Evolutionary conservation across 2,888 invertebrate genomes (phyloP), one percentile per base, ranked within the genome.

Genomic region (Limnephilus lunatus): DNA sequence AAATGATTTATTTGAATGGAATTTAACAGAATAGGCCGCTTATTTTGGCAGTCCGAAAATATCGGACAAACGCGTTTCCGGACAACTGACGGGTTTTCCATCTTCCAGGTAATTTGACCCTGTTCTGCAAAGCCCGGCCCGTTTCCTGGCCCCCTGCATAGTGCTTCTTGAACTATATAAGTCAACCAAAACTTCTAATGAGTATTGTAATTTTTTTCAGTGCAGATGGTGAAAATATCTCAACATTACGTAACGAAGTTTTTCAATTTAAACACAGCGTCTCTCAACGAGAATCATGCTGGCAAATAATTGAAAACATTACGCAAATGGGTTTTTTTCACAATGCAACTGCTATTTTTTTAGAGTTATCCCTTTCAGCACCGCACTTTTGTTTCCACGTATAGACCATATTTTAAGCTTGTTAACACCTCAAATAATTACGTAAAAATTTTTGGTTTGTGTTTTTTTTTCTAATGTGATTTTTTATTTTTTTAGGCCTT

Each of bases 41-140:
- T 68, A 68, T 68, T 68, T 68, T n/a, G 25, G 7, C 25, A 68
- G 68, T 19, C 68, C 83, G 11, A 83, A 83, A 35, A 35, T 35
- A 35, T 35, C 35, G 68, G 9, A 83, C 83, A 83, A 83, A 32
- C 83, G 83, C 83, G 32, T 83, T 83, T 83, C 25, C 83, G 25
- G 3, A 83, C 19, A 25, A 25, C 35, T n/a, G 83, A 83, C 83
- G 9, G 35, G 83, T 83, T 32, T n/a, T 83, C 35, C 25, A 25
- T 32, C 15, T 19, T 15, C 11, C 83, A 83, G 83, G 83, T 83
- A 83, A 83, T 35, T 83, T 83, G 83, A 83, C 83, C 83, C 83
- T 83, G 35, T 83, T 83, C 19, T 32, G 11, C 35, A 19, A 32
- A 35, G 39, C 35, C 25, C 35, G 25, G 83, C 19, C 14, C 83